Percentiles rank a stretch among this genome's conserved stretches.
Evolutionary conservation across 2,888 invertebrate species (phyloP).

Genomic region (Cosmia pyralina): DNA sequence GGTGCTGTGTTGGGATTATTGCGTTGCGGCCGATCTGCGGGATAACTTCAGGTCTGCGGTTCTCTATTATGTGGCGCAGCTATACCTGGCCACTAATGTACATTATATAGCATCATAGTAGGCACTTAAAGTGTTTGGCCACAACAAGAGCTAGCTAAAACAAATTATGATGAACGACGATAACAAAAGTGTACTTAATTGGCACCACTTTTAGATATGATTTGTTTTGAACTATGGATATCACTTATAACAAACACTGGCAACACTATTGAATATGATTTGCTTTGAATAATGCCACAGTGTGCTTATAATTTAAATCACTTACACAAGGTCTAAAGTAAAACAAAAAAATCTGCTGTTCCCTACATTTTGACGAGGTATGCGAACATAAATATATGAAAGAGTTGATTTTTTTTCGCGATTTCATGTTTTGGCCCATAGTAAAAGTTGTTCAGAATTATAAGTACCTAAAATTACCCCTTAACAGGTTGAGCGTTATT

Average conservation of each 20-base stretch:
- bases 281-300: neutral
- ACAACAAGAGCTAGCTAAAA: neutral
- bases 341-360: neutral
- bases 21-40: constrained; percentile 9
- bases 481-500: no score
- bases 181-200: neutral
- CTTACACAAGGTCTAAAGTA: no score
- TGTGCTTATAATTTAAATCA: neutral
- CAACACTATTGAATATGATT: neutral
- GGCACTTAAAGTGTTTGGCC: neutral
- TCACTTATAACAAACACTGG: neutral
- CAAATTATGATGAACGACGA: neutral
- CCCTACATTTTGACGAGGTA: no score
- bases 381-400: no score
- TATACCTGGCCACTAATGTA: neutral
- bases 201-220: neutral
- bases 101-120: neutral
- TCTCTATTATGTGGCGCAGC: constrained; percentile 12
- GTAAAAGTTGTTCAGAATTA: no score
- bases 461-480: no score
- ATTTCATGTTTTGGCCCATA: no score
- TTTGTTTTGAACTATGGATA: neutral
- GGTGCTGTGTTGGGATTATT: constrained; percentile 10
- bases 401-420: no score
- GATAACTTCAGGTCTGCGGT: constrained; percentile 38